These are phyloP conservation scores for Heliornis fulica DNA, from an alignment of 2,113 vertebrate species.

Conservation along the genomic window DNA sequence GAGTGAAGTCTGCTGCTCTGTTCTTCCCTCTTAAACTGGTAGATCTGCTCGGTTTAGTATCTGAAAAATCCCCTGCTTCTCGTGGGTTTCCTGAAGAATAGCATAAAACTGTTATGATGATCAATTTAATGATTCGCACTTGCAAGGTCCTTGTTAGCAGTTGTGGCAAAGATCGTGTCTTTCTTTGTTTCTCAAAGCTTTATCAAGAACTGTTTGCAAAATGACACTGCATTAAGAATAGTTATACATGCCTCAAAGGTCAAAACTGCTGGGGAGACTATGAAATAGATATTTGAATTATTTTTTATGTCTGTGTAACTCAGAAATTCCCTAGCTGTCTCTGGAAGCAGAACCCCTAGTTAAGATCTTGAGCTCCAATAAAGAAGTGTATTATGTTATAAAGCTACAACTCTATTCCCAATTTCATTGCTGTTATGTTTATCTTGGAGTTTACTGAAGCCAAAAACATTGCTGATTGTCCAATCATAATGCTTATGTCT, in stretches of 20 bases:
- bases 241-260: background rate
- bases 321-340: background rate
- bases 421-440: background rate
- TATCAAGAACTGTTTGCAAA: background rate
- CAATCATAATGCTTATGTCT: background rate
- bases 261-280: background rate
- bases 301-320: background rate
- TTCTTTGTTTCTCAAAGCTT: background rate
- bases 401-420: background rate
- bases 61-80: background rate
- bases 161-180: background rate
- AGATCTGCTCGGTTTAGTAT: background rate
- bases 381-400: background rate
- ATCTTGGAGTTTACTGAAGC: background rate
- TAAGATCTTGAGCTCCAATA: background rate
- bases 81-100: background rate
- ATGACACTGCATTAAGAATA: background rate
- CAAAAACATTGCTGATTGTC: background rate
- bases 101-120: background rate
- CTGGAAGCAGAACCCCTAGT: background rate
- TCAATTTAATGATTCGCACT: background rate
- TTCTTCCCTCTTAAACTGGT: background rate
- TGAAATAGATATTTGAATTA: background rate
- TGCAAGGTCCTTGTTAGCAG: background rate
- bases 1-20: background rate